These are phyloP conservation scores for Peromyscus aztecus DNA, from an alignment of 2,797 vertebrate species.

Conservation along the genomic window DNA sequence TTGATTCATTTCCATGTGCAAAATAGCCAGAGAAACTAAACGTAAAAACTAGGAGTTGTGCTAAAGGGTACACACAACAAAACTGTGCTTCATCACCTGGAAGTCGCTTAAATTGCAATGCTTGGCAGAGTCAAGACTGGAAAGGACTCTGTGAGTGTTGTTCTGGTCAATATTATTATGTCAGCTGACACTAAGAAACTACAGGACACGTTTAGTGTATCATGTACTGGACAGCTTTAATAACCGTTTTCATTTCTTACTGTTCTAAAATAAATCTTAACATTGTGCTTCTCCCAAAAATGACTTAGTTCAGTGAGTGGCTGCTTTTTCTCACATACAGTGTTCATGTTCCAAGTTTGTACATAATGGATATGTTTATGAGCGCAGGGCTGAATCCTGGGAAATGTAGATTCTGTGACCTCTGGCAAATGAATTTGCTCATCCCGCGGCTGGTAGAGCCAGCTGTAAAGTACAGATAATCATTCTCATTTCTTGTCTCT, in stretches of 20 bases:
- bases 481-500: slow-evolving; percentile 76
- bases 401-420: slow-evolving; percentile 81
- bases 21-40: not conserved
- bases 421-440: slow-evolving; percentile 79
- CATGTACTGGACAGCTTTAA: not conserved
- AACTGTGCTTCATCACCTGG: not conserved
- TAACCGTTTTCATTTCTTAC: slow-evolving; percentile 48
- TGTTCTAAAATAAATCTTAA: slow-evolving; percentile 54
- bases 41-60: not conserved
- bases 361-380: slow-evolving; percentile 80
- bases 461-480: slow-evolving; percentile 83
- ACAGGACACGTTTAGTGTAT: not conserved
- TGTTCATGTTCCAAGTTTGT: slow-evolving; percentile 67
- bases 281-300: slow-evolving; percentile 36
- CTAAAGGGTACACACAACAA: not conserved
- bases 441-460: slow-evolving; percentile 61
- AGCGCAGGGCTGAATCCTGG: slow-evolving; percentile 72
- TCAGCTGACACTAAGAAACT: slow-evolving; percentile 17
- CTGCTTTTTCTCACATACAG: not conserved
- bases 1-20: not conserved
- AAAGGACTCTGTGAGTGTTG: slow-evolving; percentile 11
- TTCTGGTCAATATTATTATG: slow-evolving; percentile 30
- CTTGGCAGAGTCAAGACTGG: slow-evolving; percentile 28
- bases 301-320: slow-evolving; percentile 62
- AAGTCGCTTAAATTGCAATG: slow-evolving; percentile 6